These are phyloP conservation scores for Austrolebias charrua DNA, from an alignment of 2,797 vertebrate genomes.

Conservation along the genomic window DNA sequence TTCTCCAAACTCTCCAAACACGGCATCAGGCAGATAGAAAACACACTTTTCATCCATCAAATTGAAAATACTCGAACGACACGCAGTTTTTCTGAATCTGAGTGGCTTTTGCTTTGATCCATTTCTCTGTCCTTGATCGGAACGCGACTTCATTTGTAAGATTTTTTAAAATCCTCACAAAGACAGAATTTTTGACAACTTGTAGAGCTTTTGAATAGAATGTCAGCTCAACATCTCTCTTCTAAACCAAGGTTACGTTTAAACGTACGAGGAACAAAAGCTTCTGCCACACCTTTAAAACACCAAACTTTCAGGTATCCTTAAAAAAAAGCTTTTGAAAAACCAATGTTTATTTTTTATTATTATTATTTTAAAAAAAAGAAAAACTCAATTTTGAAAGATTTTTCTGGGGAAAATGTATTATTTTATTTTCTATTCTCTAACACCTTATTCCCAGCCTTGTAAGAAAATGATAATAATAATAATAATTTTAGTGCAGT, in stretches of 20 bases:
- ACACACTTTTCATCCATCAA: neutral
- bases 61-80: neutral
- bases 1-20: neutral
- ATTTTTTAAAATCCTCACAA: neutral
- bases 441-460: too few species aligned
- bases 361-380: neutral
- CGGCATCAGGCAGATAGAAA: neutral
- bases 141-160: neutral
- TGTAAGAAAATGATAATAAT: too few species aligned
- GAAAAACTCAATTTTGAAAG: neutral
- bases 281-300: neutral
- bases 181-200: conserved; percentile 3
- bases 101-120: neutral
- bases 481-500: too few species aligned
- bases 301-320: neutral
- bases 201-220: neutral
- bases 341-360: neutral
- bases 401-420: too few species aligned
- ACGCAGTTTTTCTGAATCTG: neutral
- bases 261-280: neutral
- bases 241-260: neutral
- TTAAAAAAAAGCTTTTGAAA: neutral
- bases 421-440: too few species aligned
- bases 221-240: neutral
- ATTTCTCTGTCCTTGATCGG: neutral